phyloP scores from a whole-genome alignment of 64 coral and sea anemone genomes.

The Platygyra sinensis region DNA sequence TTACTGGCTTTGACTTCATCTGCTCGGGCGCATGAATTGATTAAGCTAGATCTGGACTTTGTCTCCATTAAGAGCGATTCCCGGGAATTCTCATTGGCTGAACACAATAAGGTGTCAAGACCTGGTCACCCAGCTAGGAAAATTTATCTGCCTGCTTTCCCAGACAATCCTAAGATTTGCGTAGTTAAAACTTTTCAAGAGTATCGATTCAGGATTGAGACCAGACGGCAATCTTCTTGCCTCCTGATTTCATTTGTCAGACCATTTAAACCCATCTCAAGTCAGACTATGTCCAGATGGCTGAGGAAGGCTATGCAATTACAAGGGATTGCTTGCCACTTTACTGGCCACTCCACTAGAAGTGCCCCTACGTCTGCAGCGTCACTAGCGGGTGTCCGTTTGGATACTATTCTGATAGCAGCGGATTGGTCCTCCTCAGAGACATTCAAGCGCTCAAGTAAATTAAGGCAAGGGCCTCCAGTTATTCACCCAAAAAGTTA shows the following conservation, averaged over 20 bases:
- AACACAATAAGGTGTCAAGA: constrained; percentile 15
- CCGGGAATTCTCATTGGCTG: constrained; percentile 14
- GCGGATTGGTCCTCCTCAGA: constrained; percentile 42
- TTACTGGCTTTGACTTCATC: constrained; percentile 54
- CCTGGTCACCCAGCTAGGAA: constrained; percentile 8
- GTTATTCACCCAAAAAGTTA: no score
- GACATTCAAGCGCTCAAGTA: no score
- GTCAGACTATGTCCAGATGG: constrained; percentile 51
- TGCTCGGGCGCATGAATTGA: constrained; percentile 5
- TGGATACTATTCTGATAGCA: constrained; percentile 21
- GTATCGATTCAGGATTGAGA: neutral
- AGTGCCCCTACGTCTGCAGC: constrained; percentile 51
- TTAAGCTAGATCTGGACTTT: constrained; percentile 37
- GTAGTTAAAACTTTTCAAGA: neutral
- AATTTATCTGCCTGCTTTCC: neutral
- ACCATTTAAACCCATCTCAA: constrained; percentile 21
- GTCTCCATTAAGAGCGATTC: constrained; percentile 5
- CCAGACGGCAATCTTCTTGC: constrained; percentile 11
- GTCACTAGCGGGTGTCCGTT: neutral
- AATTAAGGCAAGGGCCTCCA: no score
- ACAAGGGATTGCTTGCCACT: constrained; percentile 27
- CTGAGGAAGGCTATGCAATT: constrained; percentile 38
- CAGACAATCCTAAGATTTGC: constrained; percentile 33
- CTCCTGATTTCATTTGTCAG: constrained; percentile 4
- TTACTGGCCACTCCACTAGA: constrained; percentile 31